Evolutionary conservation across 2,888 invertebrate species (phyloP).

Genomic region (Lasius fuliginosus): DNA sequence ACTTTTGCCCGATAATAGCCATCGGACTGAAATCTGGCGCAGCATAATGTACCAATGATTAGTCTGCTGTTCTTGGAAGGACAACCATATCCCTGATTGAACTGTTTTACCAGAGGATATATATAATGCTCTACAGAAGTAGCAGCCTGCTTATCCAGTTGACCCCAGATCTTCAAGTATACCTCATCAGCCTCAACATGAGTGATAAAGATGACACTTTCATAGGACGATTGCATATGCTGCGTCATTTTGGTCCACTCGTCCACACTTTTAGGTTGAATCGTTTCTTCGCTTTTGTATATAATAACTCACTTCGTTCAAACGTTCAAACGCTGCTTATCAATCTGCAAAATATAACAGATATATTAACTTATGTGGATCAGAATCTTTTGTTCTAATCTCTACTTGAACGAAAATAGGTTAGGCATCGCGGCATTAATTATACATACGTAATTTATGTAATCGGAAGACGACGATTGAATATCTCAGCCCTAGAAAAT

Average conservation of each 20-base stretch:
- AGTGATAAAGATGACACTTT: conserved; percentile 87
- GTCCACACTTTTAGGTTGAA: not conserved
- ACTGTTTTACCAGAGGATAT: conserved; percentile 84
- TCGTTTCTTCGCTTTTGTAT: not conserved
- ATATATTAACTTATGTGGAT: not conserved
- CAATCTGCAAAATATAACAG: conserved; percentile 53
- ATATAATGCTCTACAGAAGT: conserved; percentile 88
- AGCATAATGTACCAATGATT: conserved; percentile 88
- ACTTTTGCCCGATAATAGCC: conserved; percentile 90
- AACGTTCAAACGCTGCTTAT: not conserved
- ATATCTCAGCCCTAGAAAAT: too few species aligned
- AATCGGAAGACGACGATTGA: conserved; percentile 7
- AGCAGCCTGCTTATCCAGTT: conserved; percentile 88
- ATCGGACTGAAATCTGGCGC: conserved; percentile 90
- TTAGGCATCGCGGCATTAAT: conserved; percentile 34
- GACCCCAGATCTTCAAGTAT: conserved; percentile 92
- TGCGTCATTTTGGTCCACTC: conserved; percentile 12
- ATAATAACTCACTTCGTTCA: not conserved
- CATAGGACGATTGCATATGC: conserved; percentile 20
- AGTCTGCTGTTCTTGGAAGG: conserved; percentile 77
- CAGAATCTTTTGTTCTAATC: conserved; percentile 46
- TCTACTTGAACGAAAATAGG: conserved; percentile 55
- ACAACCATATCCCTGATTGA: conserved; percentile 84
- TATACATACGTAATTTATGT: conserved; percentile 31
- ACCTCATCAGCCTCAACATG: conserved; percentile 91